Evolutionary conservation across 2,888 invertebrate genomes (phyloP).

Genomic region (Agelastica alni): DNA sequence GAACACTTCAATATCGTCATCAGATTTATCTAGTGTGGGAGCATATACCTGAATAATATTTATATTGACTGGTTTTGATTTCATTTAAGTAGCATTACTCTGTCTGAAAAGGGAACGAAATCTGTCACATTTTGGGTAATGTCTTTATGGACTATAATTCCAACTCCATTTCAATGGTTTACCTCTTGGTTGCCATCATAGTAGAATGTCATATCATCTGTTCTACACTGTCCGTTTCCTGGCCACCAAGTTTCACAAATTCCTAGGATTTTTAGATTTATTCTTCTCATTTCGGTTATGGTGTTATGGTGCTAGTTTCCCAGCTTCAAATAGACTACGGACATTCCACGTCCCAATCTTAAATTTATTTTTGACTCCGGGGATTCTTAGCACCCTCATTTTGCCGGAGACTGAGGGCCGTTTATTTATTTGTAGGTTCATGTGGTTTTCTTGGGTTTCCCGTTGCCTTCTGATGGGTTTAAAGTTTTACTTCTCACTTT

Average conservation of each 20-base stretch:
- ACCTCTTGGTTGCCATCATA: too few relatives aligned
- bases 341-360: not conserved
- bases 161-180: not conserved
- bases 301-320: too few relatives aligned
- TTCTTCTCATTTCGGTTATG: too few relatives aligned
- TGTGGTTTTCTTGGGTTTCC: not conserved
- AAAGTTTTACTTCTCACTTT: not conserved
- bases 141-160: too few relatives aligned
- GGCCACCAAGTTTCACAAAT: not conserved
- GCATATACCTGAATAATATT: conserved; percentile 13
- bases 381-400: not conserved
- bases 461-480: too few relatives aligned
- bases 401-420: too few relatives aligned
- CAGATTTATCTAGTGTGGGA: conserved; percentile 8
- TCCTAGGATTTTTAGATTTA: too few relatives aligned
- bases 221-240: not conserved
- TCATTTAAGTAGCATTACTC: conserved; percentile 3
- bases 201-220: conserved; percentile 1
- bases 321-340: too few relatives aligned
- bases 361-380: not conserved
- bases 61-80: conserved; percentile 1
- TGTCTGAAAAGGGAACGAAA: conserved; percentile 1
- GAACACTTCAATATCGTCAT: too few relatives aligned
- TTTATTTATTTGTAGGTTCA: not conserved
- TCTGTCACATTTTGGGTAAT: not conserved